A percentile compares a stretch with the other conserved stretches of the same genome.
phyloP scores from a whole-genome alignment of 2,797 vertebrate genomes.

The Poeciliopsis paucimaculata region DNA sequence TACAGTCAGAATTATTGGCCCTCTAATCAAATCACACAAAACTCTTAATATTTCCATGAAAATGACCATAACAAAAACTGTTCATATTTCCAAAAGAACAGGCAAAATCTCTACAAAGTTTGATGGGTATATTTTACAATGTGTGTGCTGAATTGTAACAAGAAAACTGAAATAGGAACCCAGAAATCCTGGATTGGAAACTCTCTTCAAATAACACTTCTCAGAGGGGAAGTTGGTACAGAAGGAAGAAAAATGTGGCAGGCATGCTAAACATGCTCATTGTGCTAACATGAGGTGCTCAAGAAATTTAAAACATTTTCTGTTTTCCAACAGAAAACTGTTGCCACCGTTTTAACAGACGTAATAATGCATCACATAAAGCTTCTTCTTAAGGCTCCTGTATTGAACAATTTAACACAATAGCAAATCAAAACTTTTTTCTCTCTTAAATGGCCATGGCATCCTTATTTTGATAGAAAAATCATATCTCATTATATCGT shows the following conservation, averaged over 20 bases:
- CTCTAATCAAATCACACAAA: not conserved
- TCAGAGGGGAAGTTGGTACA: not conserved
- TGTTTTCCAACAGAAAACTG: not conserved
- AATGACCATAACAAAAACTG: not conserved
- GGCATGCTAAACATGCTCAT: not conserved
- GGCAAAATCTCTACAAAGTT: not conserved
- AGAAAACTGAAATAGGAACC: not conserved
- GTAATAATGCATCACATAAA: not conserved
- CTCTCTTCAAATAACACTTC: not conserved
- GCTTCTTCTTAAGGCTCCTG: not conserved
- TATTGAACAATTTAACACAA: not conserved
- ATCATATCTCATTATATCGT: not conserved
- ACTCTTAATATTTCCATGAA: not conserved
- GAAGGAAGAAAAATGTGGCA: not conserved
- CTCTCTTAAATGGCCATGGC: not conserved
- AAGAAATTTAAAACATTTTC: not conserved
- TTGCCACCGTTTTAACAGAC: not conserved
- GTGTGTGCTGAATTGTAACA: not conserved
- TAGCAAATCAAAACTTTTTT: not conserved
- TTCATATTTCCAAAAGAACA: not conserved
- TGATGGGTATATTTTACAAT: not conserved
- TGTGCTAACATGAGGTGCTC: not conserved
- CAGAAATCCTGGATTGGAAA: not conserved
- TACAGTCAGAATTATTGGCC: not conserved
- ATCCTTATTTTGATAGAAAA: not conserved